Evolutionary conservation across 2,888 invertebrate species (phyloP), one percentile per base, ranked within the genome.

Genomic region (Eristalis arbustorum): DNA sequence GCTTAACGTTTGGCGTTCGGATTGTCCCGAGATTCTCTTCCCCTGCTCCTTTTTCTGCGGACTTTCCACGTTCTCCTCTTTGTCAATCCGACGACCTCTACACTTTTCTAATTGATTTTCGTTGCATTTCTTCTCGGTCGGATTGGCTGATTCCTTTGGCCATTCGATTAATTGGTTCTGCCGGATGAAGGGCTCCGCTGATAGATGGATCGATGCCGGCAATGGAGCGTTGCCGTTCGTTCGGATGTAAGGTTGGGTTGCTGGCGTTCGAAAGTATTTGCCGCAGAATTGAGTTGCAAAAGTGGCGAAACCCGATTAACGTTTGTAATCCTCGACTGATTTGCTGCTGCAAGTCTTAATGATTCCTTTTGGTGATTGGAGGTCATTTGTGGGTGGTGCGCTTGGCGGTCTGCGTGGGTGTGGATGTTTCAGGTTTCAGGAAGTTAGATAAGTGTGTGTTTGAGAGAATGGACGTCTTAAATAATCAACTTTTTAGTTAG

Each of bases 91-190:
- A 56, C 67, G 40, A 82, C 67, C 71, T 78, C 56, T 72, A 61
- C 72, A 75, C 63, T 87, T 74, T 83, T 73, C 83, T 87, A 87
- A 87, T 87, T 87, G 87, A 82, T 83, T 87, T 87, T 83, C 75
- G 79, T 83, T 87, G 87, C 87, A 87, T 75, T 87, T 83, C 62
- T 75, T 82, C 82, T 79, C 87, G 75, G 78, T 72, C 75, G 83
- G 75, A 73, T 87, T 87, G 82, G 72, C 68, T 72, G 78, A 87
- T 79, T 85, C 81, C 81, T 81, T 66, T 84, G 22, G 83, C 74
- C 68, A 75, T 87, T 87, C 75, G 37, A 72, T 57, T 79, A 87
- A 87, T 87, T 87, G 87, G 78, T 82, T 83, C 78, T 66, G 75
- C 74, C 31, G 59, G 61, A 62, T 81, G 69, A 49, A 49, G 49